Conservation (phyloP, 2,888 invertebrate genomes). For the Phytoseiulus persimilis region DNA sequence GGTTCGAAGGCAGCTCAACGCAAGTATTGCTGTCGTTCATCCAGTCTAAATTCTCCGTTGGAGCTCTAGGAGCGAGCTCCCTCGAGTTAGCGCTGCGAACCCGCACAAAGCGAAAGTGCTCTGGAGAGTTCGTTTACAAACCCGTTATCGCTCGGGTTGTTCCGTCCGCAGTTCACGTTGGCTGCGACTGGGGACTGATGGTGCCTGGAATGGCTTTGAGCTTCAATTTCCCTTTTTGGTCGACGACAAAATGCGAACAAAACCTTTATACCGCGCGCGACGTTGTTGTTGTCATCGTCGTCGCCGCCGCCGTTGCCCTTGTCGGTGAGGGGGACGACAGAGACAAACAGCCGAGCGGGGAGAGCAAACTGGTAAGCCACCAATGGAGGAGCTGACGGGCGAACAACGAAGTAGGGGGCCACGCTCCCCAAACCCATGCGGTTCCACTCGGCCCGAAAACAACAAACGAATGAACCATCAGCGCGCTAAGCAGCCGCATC, state of each 20-base stretch:
- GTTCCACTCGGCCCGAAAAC: background rate
- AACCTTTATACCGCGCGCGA: background rate
- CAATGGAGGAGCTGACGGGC: background rate
- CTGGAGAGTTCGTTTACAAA: background rate
- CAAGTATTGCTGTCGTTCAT: background rate
- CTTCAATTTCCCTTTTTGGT: background rate
- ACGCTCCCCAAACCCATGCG: background rate
- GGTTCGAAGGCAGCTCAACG: background rate
- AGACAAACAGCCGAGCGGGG: background rate
- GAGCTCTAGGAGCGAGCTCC: too few species aligned
- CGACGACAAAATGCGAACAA: background rate
- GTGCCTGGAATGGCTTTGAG: background rate
- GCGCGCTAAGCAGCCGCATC: background rate
- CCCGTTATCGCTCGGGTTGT: background rate
- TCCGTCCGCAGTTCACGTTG: too few species aligned
- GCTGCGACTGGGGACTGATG: background rate
- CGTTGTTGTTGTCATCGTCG: background rate
- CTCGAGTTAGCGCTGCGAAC: too few species aligned
- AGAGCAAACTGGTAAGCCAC: background rate
- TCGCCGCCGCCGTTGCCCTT: background rate
- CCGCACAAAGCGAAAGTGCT: background rate
- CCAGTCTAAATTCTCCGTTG: background rate
- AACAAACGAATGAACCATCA: conserved; percentile 5
- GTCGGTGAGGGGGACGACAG: background rate
- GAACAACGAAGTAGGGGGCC: background rate